Percentiles rank a stretch among this genome's conserved stretches.
phyloP scores from a whole-genome alignment of 53 echinoderm and acorn worm species.

The Actinopyga echinites region DNA sequence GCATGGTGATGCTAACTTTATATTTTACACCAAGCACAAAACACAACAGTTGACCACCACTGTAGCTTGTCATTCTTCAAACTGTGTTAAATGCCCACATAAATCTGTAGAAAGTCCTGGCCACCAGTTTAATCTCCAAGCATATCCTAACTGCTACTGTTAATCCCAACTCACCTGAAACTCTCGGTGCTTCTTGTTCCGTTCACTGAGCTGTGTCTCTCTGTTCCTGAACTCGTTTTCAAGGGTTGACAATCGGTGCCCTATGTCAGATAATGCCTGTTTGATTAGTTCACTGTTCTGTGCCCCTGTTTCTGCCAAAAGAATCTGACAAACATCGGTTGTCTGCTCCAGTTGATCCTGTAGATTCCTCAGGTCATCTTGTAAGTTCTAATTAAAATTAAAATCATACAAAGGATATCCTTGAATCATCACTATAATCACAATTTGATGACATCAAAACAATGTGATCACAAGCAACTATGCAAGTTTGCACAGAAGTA shows the following conservation, averaged over 20 bases:
- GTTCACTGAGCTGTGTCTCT: conserved; percentile 79
- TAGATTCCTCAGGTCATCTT: conserved; percentile 83
- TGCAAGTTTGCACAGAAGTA: no score
- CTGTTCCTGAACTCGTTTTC: conserved; percentile 90
- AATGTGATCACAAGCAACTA: no score
- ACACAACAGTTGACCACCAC: no score
- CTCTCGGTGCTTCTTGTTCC: conserved; percentile 73
- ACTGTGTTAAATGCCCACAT: no score
- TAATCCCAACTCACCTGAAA: conserved; percentile 74
- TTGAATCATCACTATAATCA: background rate
- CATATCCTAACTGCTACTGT: no score
- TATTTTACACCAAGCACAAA: no score
- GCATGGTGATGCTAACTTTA: no score
- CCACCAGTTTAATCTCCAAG: no score
- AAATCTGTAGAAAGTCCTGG: no score
- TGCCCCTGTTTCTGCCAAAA: conserved; percentile 75
- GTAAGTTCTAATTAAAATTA: conserved; percentile 63
- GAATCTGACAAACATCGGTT: conserved; percentile 86
- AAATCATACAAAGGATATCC: background rate
- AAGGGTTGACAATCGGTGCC: conserved; percentile 80
- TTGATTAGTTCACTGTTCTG: conserved; percentile 79
- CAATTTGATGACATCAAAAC: background rate
- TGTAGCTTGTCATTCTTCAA: no score
- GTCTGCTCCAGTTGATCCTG: conserved; percentile 90
- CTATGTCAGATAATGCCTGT: conserved; percentile 82